These are phyloP conservation scores for Malacoraja senta DNA, from an alignment of 2,797 vertebrate species.

Conservation along the genomic window DNA sequence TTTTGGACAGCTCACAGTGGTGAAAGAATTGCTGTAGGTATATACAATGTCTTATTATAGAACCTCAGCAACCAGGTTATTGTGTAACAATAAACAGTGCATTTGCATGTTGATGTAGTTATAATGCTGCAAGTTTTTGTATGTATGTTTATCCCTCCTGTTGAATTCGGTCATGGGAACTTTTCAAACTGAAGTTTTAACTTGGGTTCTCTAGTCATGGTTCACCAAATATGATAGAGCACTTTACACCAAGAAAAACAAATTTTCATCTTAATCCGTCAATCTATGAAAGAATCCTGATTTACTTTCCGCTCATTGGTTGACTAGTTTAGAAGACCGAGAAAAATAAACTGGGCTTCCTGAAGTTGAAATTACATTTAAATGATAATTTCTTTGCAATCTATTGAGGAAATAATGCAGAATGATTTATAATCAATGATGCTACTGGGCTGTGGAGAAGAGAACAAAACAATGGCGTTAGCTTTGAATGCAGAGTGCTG, in stretches of 20 bases:
- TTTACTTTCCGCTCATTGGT: background rate
- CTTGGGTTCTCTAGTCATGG: too few relatives aligned
- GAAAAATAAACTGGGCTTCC: background rate
- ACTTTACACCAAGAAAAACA: background rate
- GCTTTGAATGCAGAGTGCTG: background rate
- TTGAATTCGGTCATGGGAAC: background rate
- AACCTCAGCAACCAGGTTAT: background rate
- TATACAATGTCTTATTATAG: background rate
- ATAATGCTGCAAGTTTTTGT: background rate
- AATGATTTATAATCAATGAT: background rate
- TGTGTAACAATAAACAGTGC: background rate
- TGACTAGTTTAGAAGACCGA: background rate
- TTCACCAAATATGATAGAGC: too few relatives aligned
- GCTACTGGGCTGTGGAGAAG: background rate
- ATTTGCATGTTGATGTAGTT: background rate
- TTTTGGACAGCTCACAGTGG: background rate
- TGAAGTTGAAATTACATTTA: background rate
- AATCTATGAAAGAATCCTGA: background rate
- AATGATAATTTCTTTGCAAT: slow-evolving; percentile 7
- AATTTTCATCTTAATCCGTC: background rate
- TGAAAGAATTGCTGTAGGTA: background rate
- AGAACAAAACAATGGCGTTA: background rate
- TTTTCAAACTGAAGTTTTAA: background rate
- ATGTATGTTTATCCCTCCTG: background rate
- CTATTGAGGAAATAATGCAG: background rate